Evolutionary conservation across 37 sponge, comb jelly and placozoan species (phyloP).

Genomic region (Cliona cf. orientalis): DNA sequence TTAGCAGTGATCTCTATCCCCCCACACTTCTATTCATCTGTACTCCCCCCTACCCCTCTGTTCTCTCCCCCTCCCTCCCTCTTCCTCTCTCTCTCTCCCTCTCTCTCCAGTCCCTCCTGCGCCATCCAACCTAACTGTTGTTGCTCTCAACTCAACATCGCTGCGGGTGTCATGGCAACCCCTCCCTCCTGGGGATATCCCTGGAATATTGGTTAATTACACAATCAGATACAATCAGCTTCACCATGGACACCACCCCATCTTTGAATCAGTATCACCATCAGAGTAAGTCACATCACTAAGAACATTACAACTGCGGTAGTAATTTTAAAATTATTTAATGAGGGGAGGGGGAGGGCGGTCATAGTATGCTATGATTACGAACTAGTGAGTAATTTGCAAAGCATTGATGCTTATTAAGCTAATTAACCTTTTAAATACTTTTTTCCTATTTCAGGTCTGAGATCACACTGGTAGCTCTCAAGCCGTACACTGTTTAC

Average conservation of each 20-base stretch:
- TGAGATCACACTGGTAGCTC: background rate
- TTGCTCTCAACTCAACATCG: conserved; percentile 7
- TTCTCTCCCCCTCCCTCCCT: background rate
- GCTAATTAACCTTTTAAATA: background rate
- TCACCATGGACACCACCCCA: conserved; percentile 10
- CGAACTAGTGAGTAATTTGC: too few species aligned
- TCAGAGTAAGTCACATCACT: background rate
- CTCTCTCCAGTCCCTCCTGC: conserved; percentile 24
- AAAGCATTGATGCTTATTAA: too few species aligned
- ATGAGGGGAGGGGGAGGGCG: background rate
- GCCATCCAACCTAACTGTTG: background rate
- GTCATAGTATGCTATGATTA: too few species aligned
- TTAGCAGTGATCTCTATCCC: background rate
- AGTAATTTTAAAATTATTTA: background rate
- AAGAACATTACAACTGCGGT: background rate
- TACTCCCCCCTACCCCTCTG: background rate
- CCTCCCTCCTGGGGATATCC: conserved; percentile 5
- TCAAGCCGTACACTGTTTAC: conserved; percentile 16
- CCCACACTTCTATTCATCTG: background rate
- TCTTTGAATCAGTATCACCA: background rate
- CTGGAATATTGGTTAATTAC: conserved; percentile 18
- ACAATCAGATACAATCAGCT: conserved; percentile 5
- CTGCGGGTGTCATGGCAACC: conserved; percentile 34
- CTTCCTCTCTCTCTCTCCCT: background rate
- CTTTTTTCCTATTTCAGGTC: conserved; percentile 1